These are phyloP conservation scores for Diplodus puntazzo DNA, from an alignment of 2,797 vertebrate genomes.

Conservation along the genomic window DNA sequence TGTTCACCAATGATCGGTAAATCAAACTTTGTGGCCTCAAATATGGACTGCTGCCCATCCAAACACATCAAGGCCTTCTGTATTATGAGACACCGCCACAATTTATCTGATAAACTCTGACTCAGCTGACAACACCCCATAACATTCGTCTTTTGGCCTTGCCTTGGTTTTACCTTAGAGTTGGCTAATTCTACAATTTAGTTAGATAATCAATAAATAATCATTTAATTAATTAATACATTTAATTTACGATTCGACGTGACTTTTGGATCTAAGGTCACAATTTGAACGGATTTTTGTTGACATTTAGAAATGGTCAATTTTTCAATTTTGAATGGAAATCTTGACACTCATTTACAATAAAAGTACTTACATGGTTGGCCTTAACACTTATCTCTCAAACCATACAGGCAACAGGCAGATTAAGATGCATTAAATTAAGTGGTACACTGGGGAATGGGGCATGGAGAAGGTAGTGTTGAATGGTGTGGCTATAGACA, in stretches of 20 bases:
- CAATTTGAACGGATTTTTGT: no score
- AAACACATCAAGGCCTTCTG: neutral
- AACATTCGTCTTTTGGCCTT: neutral
- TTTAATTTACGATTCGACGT: no score
- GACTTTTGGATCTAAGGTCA: no score
- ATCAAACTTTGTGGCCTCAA: conserved; percentile 4
- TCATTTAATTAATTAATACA: no score
- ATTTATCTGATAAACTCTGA: neutral
- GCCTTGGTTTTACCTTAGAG: neutral
- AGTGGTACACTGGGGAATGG: conserved; percentile 16
- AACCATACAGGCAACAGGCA: neutral
- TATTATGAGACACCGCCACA: neutral
- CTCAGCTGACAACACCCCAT: neutral
- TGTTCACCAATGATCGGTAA: neutral
- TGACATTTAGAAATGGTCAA: no score
- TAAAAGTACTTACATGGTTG: neutral
- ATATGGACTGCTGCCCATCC: neutral
- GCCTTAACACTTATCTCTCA: neutral
- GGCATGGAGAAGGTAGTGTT: neutral
- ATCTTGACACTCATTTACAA: neutral
- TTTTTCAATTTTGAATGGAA: no score
- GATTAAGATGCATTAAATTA: conserved; percentile 50
- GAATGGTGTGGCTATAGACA: conserved; percentile 3
- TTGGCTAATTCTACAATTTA: neutral
- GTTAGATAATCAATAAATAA: no score